Evolutionary conservation across 2,797 vertebrate genomes (phyloP).

Genomic region (Urosaurus nigricauda): DNA sequence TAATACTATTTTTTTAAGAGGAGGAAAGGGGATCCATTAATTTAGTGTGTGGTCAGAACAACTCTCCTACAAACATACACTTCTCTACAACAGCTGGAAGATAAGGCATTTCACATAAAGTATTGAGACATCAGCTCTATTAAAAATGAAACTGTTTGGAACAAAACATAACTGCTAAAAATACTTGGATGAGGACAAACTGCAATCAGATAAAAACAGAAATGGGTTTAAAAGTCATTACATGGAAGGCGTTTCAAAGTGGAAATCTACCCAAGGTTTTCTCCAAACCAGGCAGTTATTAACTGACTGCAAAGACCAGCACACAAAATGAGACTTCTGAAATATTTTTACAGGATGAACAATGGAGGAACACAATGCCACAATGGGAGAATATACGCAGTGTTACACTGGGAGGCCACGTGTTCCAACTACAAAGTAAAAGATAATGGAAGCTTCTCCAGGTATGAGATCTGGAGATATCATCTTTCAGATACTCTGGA

Average conservation of each 20-base stretch:
- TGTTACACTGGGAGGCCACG: background rate
- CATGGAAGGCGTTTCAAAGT: background rate
- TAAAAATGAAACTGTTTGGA: background rate
- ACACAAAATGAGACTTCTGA: background rate
- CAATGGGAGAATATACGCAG: background rate
- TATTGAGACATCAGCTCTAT: background rate
- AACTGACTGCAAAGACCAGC: background rate
- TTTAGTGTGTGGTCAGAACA: background rate
- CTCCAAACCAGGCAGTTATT: background rate
- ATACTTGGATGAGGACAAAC: background rate
- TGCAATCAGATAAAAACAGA: background rate
- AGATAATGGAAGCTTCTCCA: background rate
- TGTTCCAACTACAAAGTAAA: background rate
- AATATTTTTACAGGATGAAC: background rate
- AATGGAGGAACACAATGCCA: background rate
- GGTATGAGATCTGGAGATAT: too few species aligned
- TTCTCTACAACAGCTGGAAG: background rate
- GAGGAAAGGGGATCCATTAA: too few species aligned
- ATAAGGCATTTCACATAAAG: background rate
- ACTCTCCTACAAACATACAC: background rate
- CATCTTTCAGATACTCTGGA: too few species aligned
- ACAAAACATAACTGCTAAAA: constrained; percentile 7
- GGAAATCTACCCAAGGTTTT: background rate
- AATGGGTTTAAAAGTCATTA: background rate
- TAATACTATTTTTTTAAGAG: background rate